phyloP scores from a whole-genome alignment of 2,797 vertebrate genomes.

The Trematomus bernacchii region DNA sequence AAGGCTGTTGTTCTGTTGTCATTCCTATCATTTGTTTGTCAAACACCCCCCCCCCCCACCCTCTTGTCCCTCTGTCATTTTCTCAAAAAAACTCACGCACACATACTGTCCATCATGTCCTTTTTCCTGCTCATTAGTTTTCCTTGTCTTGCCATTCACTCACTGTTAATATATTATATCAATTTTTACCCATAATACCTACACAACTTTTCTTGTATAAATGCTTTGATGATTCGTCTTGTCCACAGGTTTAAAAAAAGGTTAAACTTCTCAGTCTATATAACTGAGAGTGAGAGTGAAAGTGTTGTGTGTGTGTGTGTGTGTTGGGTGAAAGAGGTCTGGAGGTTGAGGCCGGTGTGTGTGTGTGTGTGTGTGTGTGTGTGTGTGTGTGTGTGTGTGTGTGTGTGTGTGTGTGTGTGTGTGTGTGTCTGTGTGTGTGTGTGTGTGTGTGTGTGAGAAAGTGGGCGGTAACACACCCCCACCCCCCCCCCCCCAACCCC shows the following conservation, averaged over 20 bases:
- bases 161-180: not conserved
- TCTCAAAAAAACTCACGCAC: conserved; percentile 12
- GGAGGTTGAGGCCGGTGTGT: conserved; percentile 22
- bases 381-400: too few species aligned
- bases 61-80: conserved; percentile 38
- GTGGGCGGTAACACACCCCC: conserved; percentile 59
- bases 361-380: not conserved
- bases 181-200: too few species aligned
- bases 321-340: conserved; percentile 8
- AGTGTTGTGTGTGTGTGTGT: not conserved
- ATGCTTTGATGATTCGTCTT: too few species aligned
- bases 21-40: conserved; percentile 73
- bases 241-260: not conserved
- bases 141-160: not conserved
- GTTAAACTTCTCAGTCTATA: conserved; percentile 17
- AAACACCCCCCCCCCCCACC: not conserved
- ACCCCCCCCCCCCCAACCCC: conserved; percentile 30
- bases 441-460: conserved; percentile 63
- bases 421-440: too few species aligned
- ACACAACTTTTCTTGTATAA: too few species aligned
- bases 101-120: not conserved
- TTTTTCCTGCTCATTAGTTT: not conserved
- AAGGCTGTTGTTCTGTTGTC: conserved; percentile 79
- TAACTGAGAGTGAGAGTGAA: conserved; percentile 42
- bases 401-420: too few species aligned